phyloP scores from a whole-genome alignment of 2,888 invertebrate genomes.

The Limnephilus auricula region DNA sequence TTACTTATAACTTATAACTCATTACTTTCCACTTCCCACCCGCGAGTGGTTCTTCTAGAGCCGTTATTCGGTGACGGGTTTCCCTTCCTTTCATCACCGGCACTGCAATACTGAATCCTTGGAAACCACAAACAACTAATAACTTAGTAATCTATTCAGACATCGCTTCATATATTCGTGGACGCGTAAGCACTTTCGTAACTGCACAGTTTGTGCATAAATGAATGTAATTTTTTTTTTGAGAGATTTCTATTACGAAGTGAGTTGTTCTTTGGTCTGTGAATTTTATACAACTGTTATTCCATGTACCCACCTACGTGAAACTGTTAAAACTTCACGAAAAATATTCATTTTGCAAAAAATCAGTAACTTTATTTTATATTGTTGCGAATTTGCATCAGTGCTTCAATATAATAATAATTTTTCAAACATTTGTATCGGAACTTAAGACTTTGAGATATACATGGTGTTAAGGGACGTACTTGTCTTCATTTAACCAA shows the following conservation, averaged over 20 bases:
- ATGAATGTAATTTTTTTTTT: neutral
- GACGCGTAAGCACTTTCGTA: neutral
- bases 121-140: neutral
- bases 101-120: neutral
- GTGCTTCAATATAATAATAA: too few relatives aligned
- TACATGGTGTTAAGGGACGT: too few relatives aligned
- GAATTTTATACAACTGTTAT: neutral
- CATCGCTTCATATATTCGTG: neutral
- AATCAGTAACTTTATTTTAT: too few relatives aligned
- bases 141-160: slow-evolving; percentile 2
- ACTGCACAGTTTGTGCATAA: neutral
- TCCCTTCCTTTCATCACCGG: neutral
- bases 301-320: neutral
- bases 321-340: neutral
- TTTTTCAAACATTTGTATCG: too few relatives aligned
- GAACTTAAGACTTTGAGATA: too few relatives aligned
- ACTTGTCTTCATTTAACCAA: too few relatives aligned
- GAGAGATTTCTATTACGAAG: neutral
- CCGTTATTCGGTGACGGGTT: neutral
- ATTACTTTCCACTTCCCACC: neutral
- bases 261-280: neutral
- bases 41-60: neutral
- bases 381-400: too few relatives aligned
- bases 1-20: too few relatives aligned
- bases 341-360: too few relatives aligned